Conservation (phyloP, 1,140 invertebrate species). For the Platorchestia sp. region DNA sequence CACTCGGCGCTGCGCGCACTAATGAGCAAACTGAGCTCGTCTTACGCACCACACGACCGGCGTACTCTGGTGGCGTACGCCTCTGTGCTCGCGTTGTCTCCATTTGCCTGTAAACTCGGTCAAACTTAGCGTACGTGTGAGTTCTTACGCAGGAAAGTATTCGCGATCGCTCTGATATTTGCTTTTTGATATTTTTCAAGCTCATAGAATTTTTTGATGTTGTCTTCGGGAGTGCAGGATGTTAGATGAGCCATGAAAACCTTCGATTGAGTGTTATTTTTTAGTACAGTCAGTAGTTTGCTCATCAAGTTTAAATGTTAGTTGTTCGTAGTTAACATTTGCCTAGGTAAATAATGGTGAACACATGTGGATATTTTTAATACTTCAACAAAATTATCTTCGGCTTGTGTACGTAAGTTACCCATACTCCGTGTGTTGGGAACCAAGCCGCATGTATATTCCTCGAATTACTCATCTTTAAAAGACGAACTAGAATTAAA, state of each 20-base stretch:
- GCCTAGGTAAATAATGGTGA: too few relatives aligned
- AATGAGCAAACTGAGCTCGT: constrained; percentile 12
- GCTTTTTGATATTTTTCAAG: background rate
- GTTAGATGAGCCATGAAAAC: too few relatives aligned
- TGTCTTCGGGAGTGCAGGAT: too few relatives aligned
- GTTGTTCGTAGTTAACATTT: too few relatives aligned
- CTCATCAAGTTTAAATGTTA: too few relatives aligned
- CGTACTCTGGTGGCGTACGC: background rate
- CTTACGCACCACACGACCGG: background rate
- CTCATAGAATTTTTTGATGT: too few relatives aligned
- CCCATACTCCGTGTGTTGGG: too few relatives aligned
- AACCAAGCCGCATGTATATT: background rate
- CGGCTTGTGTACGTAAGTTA: too few relatives aligned
- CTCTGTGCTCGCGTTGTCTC: background rate
- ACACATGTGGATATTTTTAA: too few relatives aligned
- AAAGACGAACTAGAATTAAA: background rate
- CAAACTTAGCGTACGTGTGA: background rate
- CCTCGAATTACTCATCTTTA: background rate
- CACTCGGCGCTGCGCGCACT: background rate
- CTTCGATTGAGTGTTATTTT: too few relatives aligned
- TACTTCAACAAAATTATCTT: too few relatives aligned
- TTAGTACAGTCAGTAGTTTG: too few relatives aligned
- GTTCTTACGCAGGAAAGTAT: background rate
- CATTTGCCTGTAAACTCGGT: background rate
- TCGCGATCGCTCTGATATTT: background rate